phyloP scores from a whole-genome alignment of 2,888 invertebrate genomes.

The Ceramica pisi region DNA sequence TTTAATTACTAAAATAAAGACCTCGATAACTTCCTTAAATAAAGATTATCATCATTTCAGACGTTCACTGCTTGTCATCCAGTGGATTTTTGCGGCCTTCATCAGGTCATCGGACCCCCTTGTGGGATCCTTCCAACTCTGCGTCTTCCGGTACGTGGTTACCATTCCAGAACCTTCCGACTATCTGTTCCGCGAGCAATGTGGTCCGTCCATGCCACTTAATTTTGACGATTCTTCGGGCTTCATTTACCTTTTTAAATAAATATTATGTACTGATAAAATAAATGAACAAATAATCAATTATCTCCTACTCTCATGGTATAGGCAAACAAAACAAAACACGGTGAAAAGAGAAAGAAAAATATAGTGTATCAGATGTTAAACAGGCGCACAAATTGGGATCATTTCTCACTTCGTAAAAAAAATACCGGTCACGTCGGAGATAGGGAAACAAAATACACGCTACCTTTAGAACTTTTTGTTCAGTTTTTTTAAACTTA shows the following conservation, averaged over 20 bases:
- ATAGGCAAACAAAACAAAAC: slow-evolving; percentile 31
- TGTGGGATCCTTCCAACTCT: too few relatives aligned
- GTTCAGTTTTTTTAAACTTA: slow-evolving; percentile 47
- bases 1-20: background rate
- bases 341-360: slow-evolving; percentile 24
- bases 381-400: slow-evolving; percentile 58
- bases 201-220: too few relatives aligned
- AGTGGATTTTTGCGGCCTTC: too few relatives aligned
- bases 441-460: slow-evolving; percentile 60
- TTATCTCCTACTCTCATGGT: background rate
- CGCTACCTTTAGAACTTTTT: slow-evolving; percentile 50
- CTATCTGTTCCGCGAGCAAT: too few relatives aligned
- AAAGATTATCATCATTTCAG: background rate
- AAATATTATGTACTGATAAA: background rate
- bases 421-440: slow-evolving; percentile 55
- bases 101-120: too few relatives aligned
- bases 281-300: background rate
- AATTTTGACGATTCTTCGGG: too few relatives aligned
- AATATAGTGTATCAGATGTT: slow-evolving; percentile 56
- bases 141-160: too few relatives aligned
- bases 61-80: too few relatives aligned
- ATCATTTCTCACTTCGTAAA: slow-evolving; percentile 57
- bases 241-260: too few relatives aligned
- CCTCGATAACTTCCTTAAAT: too few relatives aligned
- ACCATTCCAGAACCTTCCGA: too few relatives aligned